These are phyloP conservation scores for Rhodophaea formosa DNA, from an alignment of 2,888 invertebrate genomes.

Conservation along the genomic window DNA sequence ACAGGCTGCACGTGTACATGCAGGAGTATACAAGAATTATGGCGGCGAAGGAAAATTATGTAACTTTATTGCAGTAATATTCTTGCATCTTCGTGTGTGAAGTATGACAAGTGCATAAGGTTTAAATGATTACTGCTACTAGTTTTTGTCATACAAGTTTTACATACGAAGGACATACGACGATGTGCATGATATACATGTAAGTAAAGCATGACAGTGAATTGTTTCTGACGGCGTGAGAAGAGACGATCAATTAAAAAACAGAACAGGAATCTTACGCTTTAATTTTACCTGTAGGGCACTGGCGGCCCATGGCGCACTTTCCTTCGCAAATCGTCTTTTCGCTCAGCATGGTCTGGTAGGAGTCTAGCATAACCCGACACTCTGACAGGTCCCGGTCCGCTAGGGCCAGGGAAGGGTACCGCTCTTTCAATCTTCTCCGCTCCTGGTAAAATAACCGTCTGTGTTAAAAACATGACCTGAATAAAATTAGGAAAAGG, in stretches of 20 bases:
- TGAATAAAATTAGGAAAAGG: neutral
- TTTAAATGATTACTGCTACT: too few species aligned
- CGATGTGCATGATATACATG: neutral
- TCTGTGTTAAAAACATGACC: slow-evolving; percentile 8
- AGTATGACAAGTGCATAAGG: too few species aligned
- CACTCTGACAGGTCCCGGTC: slow-evolving; percentile 89
- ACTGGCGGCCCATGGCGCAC: slow-evolving; percentile 90
- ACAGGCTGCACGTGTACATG: too few species aligned
- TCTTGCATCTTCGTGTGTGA: too few species aligned
- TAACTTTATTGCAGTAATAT: too few species aligned
- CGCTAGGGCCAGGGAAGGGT: slow-evolving; percentile 88
- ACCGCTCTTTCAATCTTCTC: slow-evolving; percentile 90
- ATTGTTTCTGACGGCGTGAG: neutral
- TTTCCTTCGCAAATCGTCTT: slow-evolving; percentile 93
- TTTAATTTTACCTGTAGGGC: slow-evolving; percentile 86
- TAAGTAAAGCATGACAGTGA: neutral
- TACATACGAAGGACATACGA: too few species aligned
- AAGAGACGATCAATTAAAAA: neutral
- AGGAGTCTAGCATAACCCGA: slow-evolving; percentile 88
- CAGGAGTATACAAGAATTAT: too few species aligned
- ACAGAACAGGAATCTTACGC: neutral
- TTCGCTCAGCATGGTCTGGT: slow-evolving; percentile 89
- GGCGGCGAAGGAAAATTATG: too few species aligned
- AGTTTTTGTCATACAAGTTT: too few species aligned
- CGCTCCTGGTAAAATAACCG: slow-evolving; percentile 83